Evolutionary conservation across 2,888 invertebrate genomes (phyloP).

Genomic region (Polydrusus cervinus): DNA sequence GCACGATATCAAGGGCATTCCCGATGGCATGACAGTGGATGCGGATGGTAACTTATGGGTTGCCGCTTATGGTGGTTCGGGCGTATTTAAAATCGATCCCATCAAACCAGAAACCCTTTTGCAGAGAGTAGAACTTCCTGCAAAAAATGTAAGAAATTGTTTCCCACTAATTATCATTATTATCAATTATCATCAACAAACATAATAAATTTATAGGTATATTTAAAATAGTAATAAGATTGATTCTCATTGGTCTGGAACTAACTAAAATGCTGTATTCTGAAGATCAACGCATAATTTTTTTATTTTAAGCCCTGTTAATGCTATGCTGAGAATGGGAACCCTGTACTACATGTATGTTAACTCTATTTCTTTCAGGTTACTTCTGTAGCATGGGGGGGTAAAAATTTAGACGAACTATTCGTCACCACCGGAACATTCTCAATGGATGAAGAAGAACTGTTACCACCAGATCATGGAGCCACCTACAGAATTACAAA

Average conservation of each 20-base stretch:
- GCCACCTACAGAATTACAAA: constrained; percentile 7
- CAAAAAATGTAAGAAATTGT: constrained; percentile 73
- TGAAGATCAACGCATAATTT: too few species aligned
- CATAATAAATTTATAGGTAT: too few species aligned
- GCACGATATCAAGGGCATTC: constrained; percentile 71
- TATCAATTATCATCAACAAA: too few species aligned
- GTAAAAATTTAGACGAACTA: constrained; percentile 26
- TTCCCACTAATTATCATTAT: background rate
- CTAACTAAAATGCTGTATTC: too few species aligned
- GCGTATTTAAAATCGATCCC: constrained; percentile 76
- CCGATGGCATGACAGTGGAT: constrained; percentile 88
- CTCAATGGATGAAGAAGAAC: background rate
- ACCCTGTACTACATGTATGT: too few species aligned
- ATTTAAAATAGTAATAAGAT: too few species aligned
- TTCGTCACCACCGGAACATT: constrained; percentile 27
- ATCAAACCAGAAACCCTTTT: constrained; percentile 73
- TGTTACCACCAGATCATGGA: constrained; percentile 4
- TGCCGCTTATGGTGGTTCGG: constrained; percentile 81
- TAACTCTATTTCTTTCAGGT: constrained; percentile 19
- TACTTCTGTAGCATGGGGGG: constrained; percentile 32
- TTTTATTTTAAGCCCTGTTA: too few species aligned
- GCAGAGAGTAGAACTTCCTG: constrained; percentile 77
- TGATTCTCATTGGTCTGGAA: too few species aligned
- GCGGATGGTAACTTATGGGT: constrained; percentile 85
- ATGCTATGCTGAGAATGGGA: too few species aligned